Conservation (phyloP, 1,140 invertebrate species). For the Drosophila pruinosa region DNA sequence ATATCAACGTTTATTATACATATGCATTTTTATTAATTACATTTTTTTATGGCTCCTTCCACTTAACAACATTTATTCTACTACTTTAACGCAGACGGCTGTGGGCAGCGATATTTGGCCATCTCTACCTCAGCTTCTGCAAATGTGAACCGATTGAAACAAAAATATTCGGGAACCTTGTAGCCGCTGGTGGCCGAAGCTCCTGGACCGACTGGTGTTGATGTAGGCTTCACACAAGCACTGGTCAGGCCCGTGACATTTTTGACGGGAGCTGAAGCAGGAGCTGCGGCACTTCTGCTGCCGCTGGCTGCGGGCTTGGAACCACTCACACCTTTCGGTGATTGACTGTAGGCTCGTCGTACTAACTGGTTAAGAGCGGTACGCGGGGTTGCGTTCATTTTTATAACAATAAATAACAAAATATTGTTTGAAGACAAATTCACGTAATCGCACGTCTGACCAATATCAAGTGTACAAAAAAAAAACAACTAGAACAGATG, state of each 20-base stretch:
- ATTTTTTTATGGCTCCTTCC: conserved; percentile 37
- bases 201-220: conserved; percentile 87
- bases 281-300: conserved; percentile 24
- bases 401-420: conserved; percentile 44
- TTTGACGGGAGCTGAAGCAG: conserved; percentile 6
- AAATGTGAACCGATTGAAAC: conserved; percentile 90
- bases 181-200: conserved; percentile 89
- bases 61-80: conserved; percentile 30
- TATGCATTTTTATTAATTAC: conserved; percentile 25
- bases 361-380: conserved; percentile 26
- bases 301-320: conserved; percentile 13
- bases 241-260: conserved; percentile 86
- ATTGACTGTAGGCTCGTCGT: conserved; percentile 63
- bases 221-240: conserved; percentile 85
- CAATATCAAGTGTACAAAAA: conserved; percentile 28
- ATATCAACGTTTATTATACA: conserved; percentile 29
- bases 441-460: conserved; percentile 70
- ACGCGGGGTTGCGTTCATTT: conserved; percentile 56
- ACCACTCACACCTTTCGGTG: conserved; percentile 41
- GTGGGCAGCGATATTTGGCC: conserved; percentile 89
- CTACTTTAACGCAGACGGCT: conserved; percentile 84
- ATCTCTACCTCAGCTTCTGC: conserved; percentile 94
- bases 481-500: conserved; percentile 42
- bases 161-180: conserved; percentile 94
- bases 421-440: conserved; percentile 32